phyloP scores from a whole-genome alignment of 2,113 vertebrate genomes.

The Trogon surrucura region DNA sequence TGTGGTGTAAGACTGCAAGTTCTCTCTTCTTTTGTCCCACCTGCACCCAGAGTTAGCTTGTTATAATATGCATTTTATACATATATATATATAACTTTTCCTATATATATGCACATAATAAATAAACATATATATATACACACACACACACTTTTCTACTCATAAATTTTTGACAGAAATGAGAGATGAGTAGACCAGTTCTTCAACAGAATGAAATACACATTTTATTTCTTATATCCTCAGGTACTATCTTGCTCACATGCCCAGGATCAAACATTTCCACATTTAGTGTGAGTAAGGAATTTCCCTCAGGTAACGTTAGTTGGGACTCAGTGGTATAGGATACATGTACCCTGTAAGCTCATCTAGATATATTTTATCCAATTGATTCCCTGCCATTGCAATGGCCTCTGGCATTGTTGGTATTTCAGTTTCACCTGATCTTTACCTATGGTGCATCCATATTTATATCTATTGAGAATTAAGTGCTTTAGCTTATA shows the following conservation, averaged over 20 bases:
- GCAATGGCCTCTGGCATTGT: neutral
- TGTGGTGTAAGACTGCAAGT: neutral
- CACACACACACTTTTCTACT: neutral
- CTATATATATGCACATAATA: neutral
- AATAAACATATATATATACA: neutral
- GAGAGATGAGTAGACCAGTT: neutral
- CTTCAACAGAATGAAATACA: neutral
- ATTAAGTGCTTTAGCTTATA: constrained; percentile 28
- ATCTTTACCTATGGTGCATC: constrained; percentile 1
- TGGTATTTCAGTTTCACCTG: constrained; percentile 16
- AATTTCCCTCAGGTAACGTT: neutral
- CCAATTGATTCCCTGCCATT: neutral
- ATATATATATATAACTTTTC: neutral
- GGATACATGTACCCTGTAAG: neutral
- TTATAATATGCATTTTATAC: neutral
- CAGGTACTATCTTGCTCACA: neutral
- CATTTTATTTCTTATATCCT: neutral
- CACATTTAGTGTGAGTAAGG: neutral
- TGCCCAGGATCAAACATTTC: neutral
- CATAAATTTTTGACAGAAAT: neutral
- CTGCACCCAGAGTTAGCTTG: neutral
- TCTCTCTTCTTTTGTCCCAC: neutral
- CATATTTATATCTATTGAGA: constrained; percentile 29
- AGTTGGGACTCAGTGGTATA: neutral
- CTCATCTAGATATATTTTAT: neutral